phyloP scores from a whole-genome alignment of 2,797 vertebrate species.

The Enteromius thamalakanensis region DNA sequence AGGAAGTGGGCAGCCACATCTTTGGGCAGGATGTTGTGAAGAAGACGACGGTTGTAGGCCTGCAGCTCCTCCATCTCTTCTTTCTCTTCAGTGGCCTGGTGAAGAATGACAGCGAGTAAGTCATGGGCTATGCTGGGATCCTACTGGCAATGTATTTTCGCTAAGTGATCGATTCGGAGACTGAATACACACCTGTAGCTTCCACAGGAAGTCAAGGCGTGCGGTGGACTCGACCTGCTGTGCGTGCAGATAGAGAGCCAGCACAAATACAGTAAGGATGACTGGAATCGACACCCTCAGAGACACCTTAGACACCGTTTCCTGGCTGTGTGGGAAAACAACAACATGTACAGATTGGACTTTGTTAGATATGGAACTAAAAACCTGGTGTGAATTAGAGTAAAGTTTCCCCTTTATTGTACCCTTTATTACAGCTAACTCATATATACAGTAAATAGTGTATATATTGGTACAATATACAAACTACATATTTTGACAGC shows the following conservation, averaged over 20 bases:
- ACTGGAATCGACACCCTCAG: slow-evolving; percentile 91
- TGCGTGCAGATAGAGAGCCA: slow-evolving; percentile 94
- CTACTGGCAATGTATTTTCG: background rate
- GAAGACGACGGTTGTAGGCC: slow-evolving; percentile 92
- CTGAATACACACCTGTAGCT: slow-evolving; percentile 85
- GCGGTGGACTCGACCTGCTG: slow-evolving; percentile 98
- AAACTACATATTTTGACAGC: background rate
- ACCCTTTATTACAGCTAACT: background rate
- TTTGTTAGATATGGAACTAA: background rate
- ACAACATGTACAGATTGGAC: background rate
- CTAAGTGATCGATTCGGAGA: background rate
- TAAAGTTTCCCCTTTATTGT: background rate
- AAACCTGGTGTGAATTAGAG: background rate
- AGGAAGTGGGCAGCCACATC: slow-evolving; percentile 95
- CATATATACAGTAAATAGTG: background rate
- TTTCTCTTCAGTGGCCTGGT: slow-evolving; percentile 95
- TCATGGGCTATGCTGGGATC: background rate
- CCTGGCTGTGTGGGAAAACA: slow-evolving; percentile 69
- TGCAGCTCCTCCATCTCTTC: slow-evolving; percentile 99
- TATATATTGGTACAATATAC: background rate
- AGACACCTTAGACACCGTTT: slow-evolving; percentile 80
- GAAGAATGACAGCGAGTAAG: background rate
- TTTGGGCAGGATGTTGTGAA: slow-evolving; percentile 97
- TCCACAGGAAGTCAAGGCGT: slow-evolving; percentile 98
- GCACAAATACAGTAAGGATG: slow-evolving; percentile 90